Base-by-base conservation (phyloP, 2,113 vertebrate genomes). In the Turnix velox region DNA sequence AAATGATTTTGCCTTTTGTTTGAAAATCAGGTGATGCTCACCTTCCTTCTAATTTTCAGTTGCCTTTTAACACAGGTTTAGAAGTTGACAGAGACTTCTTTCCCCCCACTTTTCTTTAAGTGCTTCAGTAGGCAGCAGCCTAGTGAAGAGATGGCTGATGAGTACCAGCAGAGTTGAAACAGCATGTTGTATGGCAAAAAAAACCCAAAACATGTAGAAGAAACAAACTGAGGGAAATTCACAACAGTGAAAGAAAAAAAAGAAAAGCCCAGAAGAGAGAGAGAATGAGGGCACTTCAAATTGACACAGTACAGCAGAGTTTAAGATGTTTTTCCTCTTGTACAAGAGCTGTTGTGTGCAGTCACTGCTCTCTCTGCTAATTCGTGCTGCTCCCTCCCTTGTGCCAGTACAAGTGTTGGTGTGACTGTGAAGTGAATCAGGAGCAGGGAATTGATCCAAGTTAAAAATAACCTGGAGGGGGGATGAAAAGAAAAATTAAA, bases 201-300 rank as follows among this genome's bases (percentile, higher is more conserved):
- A 78, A 59, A n/a, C n/a, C n/a, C n/a, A n/a, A 49, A 23, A 37
- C 4, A 45, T 20, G 14, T 69, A n/a, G 79, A 84, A 88, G n/a
- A 68, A 86, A 88, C 84, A 87, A 90, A 90, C 46, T 25, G n/a
- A 85, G 62, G 71, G 65, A 94, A 94, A 90, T n/a, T 27, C 78
- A 75, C 74, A 88, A 80, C n/a, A 66, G 40, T 23, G 66, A 54
- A 81, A 28, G 24, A 88, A 51, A 69, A 58, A 15, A 20, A 37
- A 82, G 45, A 76, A 54, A 14, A 13, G 28, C 23, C 37, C 58
- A 37, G 66, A 77, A 54, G 42, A 63, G 35, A 45, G 39, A 31
- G 25, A 6, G 14, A 94, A 81, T 19, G 33, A 90, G 68, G 39
- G 39, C 30, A 54, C n/a, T 90, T 84, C 68, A 88, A 77, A 92